Conservation (phyloP, 2,797 vertebrate genomes). For the Protosalanx chinensis region DNA sequence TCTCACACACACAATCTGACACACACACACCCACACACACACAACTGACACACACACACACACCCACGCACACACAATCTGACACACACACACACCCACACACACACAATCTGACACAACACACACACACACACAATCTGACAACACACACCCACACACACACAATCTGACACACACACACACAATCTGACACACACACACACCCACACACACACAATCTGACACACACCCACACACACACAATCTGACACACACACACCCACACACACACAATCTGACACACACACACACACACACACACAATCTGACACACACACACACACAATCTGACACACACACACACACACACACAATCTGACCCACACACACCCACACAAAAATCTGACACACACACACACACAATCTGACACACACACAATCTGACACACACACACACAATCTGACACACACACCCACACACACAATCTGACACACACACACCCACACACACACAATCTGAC, state of each 20-base stretch:
- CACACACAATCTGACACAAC: background rate
- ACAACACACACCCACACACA: constrained; percentile 2
- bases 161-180: background rate
- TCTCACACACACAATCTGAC: background rate
- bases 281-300: background rate
- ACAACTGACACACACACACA: constrained; percentile 20
- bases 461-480: too few relatives aligned
- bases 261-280: background rate
- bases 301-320: background rate
- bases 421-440: too few relatives aligned
- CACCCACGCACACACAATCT: background rate
- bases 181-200: background rate
- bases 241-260: background rate
- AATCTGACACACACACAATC: too few relatives aligned
- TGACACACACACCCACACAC: too few relatives aligned
- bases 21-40: background rate
- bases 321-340: constrained; percentile 16
- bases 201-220: background rate
- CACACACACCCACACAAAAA: too few relatives aligned
- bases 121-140: background rate
- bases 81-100: background rate
- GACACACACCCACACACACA: background rate
- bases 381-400: constrained; percentile 23
- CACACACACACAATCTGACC: too few relatives aligned
- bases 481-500: too few relatives aligned